phyloP scores from a whole-genome alignment of 2,888 invertebrate species.

The Chrysolina americana region DNA sequence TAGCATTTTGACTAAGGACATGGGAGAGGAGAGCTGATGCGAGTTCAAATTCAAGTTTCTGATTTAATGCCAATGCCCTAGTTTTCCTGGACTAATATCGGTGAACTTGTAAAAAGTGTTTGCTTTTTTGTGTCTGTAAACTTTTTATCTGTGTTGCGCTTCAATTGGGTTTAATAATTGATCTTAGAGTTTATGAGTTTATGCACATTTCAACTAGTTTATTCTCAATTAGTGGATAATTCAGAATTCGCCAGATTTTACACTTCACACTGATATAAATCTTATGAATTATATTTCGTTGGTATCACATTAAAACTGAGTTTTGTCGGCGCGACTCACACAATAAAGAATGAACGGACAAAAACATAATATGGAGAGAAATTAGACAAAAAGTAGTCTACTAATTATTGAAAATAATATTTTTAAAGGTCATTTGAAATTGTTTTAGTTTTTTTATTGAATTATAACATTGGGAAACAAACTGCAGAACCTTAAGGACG shows the following conservation, averaged over 20 bases:
- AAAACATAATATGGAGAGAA: too few relatives aligned
- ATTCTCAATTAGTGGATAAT: constrained; percentile 6
- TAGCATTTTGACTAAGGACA: too few relatives aligned
- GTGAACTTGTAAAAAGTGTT: constrained; percentile 21
- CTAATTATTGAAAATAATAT: too few relatives aligned
- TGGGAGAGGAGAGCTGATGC: too few relatives aligned
- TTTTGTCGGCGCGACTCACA: constrained; percentile 17
- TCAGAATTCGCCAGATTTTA: constrained; percentile 10
- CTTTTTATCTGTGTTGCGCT: constrained; percentile 13
- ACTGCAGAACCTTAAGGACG: too few relatives aligned
- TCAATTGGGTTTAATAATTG: constrained; percentile 13
- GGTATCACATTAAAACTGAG: constrained; percentile 7
- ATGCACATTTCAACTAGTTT: constrained; percentile 11
- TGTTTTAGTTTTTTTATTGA: too few relatives aligned
- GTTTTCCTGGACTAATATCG: constrained; percentile 14
- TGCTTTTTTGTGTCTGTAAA: constrained; percentile 7
- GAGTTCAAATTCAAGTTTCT: constrained; percentile 6
- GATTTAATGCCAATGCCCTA: constrained; percentile 2
- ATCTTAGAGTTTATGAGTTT: constrained; percentile 10
- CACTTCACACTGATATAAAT: constrained; percentile 6
- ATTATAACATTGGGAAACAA: too few relatives aligned
- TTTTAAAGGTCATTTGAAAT: too few relatives aligned
- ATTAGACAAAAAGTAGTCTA: too few relatives aligned
- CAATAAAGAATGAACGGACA: too few relatives aligned
- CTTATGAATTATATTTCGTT: constrained; percentile 17